Conservation (phyloP, 2,113 vertebrate species). For the Lanius ludovicianus region DNA sequence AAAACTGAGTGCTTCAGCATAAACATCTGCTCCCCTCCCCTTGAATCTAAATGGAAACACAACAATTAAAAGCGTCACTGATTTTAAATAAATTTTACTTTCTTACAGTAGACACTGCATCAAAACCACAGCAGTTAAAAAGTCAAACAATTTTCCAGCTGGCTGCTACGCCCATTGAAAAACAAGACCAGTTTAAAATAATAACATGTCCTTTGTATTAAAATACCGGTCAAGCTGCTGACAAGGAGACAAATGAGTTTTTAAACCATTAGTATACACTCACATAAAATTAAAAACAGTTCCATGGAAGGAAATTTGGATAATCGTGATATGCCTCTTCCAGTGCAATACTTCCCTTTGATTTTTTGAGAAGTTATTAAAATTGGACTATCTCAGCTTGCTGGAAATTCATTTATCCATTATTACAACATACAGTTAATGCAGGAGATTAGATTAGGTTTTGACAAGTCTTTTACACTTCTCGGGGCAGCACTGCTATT, state of each 20-base stretch:
- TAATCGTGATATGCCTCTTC: not conserved
- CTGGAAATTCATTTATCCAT: slow-evolving; percentile 19
- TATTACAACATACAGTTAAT: slow-evolving; percentile 3
- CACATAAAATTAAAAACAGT: not conserved
- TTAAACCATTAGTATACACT: slow-evolving; percentile 7
- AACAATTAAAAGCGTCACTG: not conserved
- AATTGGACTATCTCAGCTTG: not conserved
- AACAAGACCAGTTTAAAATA: not conserved
- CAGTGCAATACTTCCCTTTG: not conserved
- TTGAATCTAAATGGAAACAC: not conserved
- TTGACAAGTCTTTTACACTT: slow-evolving; percentile 37
- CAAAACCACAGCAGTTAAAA: slow-evolving; percentile 18
- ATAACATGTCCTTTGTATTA: not conserved
- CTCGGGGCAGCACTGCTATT: not conserved
- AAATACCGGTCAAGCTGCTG: slow-evolving; percentile 35
- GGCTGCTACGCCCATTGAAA: not conserved
- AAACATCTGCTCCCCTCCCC: not conserved
- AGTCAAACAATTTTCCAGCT: slow-evolving; percentile 41
- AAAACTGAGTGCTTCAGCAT: not conserved
- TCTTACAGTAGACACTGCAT: not conserved
- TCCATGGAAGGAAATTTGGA: not conserved
- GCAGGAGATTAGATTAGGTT: slow-evolving; percentile 10
- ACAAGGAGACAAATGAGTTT: slow-evolving; percentile 38
- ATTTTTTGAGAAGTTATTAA: slow-evolving; percentile 34
- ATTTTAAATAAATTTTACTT: slow-evolving; percentile 19